These are phyloP conservation scores for Limnephilus lunatus DNA, from an alignment of 2,888 invertebrate species.

Conservation along the genomic window DNA sequence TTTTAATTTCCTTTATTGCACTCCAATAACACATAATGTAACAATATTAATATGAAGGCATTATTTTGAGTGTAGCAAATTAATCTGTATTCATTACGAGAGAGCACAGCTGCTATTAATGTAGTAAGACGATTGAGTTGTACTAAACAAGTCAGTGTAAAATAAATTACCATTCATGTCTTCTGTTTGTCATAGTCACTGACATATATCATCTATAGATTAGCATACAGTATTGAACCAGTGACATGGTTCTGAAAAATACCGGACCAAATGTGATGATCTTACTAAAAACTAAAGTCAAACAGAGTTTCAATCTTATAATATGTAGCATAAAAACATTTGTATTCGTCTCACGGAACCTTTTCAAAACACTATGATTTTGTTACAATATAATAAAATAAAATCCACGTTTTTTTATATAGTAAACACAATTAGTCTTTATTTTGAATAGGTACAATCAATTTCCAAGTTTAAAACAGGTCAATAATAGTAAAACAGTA, in stretches of 20 bases:
- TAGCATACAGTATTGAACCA: background rate
- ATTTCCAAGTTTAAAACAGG: too few species aligned
- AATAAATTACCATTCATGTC: constrained; percentile 11
- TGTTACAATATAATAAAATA: too few species aligned
- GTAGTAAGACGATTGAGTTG: background rate
- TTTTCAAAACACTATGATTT: too few species aligned
- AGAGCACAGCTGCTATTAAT: background rate
- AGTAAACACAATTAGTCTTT: too few species aligned
- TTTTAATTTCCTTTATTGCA: too few species aligned
- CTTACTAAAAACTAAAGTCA: background rate
- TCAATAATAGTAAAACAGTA: too few species aligned
- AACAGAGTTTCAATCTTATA: background rate
- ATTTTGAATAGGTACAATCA: too few species aligned
- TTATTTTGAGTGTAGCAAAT: too few species aligned
- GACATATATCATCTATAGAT: constrained; percentile 16
- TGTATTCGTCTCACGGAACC: too few species aligned
- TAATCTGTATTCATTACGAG: background rate
- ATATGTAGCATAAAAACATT: background rate
- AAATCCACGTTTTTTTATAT: too few species aligned
- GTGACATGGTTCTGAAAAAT: constrained; percentile 24
- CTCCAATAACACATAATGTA: too few species aligned
- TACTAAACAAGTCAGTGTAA: background rate
- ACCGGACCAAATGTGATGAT: background rate
- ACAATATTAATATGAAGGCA: too few species aligned
- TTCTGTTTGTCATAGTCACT: background rate